These are phyloP conservation scores for Acanthisitta chloris DNA, from an alignment of 2,113 vertebrate species.

Conservation along the genomic window DNA sequence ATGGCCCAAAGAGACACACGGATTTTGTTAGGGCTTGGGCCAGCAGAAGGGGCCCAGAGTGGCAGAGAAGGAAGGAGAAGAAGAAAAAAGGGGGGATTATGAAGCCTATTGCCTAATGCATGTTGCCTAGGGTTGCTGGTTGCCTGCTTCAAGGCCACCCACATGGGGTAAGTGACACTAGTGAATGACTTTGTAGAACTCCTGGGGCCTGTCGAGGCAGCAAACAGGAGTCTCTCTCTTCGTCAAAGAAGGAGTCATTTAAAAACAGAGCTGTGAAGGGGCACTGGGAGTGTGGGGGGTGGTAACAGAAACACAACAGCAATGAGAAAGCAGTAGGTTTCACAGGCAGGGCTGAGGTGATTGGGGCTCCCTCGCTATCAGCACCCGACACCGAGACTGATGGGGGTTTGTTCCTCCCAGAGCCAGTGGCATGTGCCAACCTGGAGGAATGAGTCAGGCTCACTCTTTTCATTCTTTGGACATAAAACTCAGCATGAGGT, in stretches of 20 bases:
- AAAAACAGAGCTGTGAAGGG: background rate
- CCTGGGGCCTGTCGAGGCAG: background rate
- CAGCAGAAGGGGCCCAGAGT: background rate
- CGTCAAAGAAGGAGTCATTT: background rate
- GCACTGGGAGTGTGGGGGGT: background rate
- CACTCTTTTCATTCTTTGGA: background rate
- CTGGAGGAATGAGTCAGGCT: constrained; percentile 7
- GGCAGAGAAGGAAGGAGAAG: background rate
- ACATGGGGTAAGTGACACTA: background rate
- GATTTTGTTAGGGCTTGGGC: background rate
- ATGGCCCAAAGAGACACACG: background rate
- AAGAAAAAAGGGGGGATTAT: background rate
- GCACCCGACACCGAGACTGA: background rate
- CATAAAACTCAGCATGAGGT: constrained; percentile 21
- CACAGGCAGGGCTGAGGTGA: background rate
- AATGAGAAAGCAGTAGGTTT: background rate
- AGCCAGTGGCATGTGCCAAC: background rate
- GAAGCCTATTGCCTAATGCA: background rate
- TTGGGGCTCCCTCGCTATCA: background rate
- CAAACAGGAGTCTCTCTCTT: background rate
- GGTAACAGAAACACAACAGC: background rate
- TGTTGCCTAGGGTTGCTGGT: background rate
- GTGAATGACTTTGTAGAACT: background rate
- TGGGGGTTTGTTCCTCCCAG: background rate
- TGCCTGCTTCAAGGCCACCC: background rate